phyloP scores from a whole-genome alignment of 2,888 invertebrate species.

The Luperina testacea region DNA sequence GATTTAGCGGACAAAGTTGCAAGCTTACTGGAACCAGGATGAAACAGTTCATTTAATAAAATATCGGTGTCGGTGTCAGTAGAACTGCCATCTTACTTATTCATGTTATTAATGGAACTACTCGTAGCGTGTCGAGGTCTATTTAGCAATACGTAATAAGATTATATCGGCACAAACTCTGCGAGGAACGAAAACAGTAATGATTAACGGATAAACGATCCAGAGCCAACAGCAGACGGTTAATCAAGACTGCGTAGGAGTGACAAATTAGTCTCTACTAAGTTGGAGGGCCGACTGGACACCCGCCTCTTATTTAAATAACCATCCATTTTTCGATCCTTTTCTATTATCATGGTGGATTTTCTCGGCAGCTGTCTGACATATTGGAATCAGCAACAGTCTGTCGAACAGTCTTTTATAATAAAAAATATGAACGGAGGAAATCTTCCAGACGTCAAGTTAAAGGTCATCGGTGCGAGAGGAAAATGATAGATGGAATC shows the following conservation, averaged over 20 bases:
- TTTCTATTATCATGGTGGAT: slow-evolving; percentile 37
- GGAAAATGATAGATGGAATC: slow-evolving; percentile 85
- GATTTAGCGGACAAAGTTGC: slow-evolving; percentile 40
- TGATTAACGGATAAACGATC: slow-evolving; percentile 67
- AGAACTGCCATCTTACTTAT: slow-evolving; percentile 36
- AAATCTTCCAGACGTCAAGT: slow-evolving; percentile 74
- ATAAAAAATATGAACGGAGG: slow-evolving; percentile 68
- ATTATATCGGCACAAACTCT: slow-evolving; percentile 51
- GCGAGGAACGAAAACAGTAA: slow-evolving; percentile 52
- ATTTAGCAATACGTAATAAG: slow-evolving; percentile 53
- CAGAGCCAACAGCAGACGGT: slow-evolving; percentile 71
- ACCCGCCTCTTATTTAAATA: slow-evolving; percentile 51
- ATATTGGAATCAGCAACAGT: slow-evolving; percentile 58
- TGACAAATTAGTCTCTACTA: slow-evolving; percentile 76
- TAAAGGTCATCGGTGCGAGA: slow-evolving; percentile 78
- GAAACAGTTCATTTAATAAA: slow-evolving; percentile 14
- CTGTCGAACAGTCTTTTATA: slow-evolving; percentile 56
- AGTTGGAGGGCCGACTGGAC: slow-evolving; percentile 43
- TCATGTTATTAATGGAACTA: slow-evolving; percentile 43
- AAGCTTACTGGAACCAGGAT: slow-evolving; percentile 28
- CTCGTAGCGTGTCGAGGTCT: slow-evolving; percentile 44
- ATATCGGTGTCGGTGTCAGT: slow-evolving; percentile 1
- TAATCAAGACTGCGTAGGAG: slow-evolving; percentile 75
- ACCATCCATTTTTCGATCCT: slow-evolving; percentile 46
- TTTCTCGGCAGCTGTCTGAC: slow-evolving; percentile 44